These are phyloP conservation scores for Hippocampus abdominalis DNA, from an alignment of 2,113 vertebrate species.

Conservation along the genomic window DNA sequence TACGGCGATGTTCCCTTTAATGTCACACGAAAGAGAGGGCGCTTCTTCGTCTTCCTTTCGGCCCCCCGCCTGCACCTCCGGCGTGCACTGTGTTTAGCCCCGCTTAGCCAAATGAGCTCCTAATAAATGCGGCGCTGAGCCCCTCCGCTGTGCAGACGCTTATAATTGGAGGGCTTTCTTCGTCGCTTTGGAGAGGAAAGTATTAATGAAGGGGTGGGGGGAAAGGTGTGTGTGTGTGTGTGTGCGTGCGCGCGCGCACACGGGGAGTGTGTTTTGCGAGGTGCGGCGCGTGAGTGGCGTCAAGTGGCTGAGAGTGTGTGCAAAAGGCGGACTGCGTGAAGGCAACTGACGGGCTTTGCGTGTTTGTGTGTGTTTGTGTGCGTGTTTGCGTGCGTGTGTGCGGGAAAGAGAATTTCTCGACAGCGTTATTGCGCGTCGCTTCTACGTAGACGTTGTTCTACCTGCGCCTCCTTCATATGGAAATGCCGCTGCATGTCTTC, in stretches of 20 bases:
- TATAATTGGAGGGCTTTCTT: constrained; percentile 68
- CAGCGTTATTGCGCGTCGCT: background rate
- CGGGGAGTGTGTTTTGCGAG: constrained; percentile 34
- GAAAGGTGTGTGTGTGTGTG: constrained; percentile 50
- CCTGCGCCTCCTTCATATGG: constrained; percentile 43
- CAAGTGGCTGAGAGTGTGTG: constrained; percentile 36
- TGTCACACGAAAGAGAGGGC: constrained; percentile 48
- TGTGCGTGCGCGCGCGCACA: background rate
- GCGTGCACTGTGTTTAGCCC: constrained; percentile 62
- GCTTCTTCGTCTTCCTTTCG: constrained; percentile 36
- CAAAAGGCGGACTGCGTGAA: constrained; percentile 39
- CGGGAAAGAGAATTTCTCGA: background rate
- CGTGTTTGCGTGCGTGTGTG: constrained; percentile 28
- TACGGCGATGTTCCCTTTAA: constrained; percentile 72
- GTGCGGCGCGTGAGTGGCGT: constrained; percentile 21
- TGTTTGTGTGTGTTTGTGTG: constrained; percentile 14
- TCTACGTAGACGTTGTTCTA: constrained; percentile 17
- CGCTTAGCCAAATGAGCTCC: constrained; percentile 72
- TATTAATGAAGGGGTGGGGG: constrained; percentile 59
- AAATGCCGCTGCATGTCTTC: constrained; percentile 42
- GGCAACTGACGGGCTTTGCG: constrained; percentile 11
- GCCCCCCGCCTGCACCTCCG: constrained; percentile 17
- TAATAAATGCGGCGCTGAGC: constrained; percentile 67
- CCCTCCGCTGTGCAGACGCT: constrained; percentile 52
- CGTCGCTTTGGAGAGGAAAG: constrained; percentile 54